Percentiles rank a stretch among this genome's conserved stretches.
Evolutionary conservation across 2,113 vertebrate species (phyloP).

Genomic region (Circaetus cinerascens): DNA sequence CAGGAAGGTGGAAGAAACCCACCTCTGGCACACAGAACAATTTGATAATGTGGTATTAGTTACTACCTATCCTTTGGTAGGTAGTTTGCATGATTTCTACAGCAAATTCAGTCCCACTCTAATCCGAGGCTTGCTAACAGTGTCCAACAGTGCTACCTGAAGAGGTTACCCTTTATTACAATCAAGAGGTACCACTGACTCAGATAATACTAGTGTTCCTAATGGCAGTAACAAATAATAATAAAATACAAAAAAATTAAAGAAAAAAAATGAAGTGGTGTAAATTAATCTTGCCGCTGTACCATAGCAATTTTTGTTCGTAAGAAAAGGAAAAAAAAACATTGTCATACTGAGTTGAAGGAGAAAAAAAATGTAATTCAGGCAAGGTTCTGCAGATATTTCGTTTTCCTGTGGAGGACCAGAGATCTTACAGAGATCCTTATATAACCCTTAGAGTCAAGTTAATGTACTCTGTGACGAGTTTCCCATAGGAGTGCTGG

Average conservation of each 20-base stretch:
- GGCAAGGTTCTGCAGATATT: background rate
- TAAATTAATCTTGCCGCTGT: background rate
- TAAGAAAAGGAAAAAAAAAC: background rate
- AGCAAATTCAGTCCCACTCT: background rate
- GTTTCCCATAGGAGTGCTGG: background rate
- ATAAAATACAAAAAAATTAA: background rate
- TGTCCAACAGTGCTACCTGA: background rate
- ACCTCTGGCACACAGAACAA: background rate
- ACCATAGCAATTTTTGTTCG: background rate
- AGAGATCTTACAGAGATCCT: background rate
- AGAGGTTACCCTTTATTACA: background rate
- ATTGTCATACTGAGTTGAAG: background rate
- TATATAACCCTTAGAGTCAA: background rate
- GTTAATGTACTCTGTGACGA: background rate
- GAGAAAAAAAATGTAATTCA: background rate
- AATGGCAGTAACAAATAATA: background rate
- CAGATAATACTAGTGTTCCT: background rate
- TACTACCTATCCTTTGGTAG: background rate
- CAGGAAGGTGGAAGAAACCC: background rate
- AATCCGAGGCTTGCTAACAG: background rate
- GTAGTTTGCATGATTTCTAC: background rate
- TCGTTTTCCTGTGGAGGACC: background rate
- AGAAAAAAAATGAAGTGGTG: background rate
- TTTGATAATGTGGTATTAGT: background rate
- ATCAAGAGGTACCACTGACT: background rate